A percentile compares a stretch with the other conserved stretches of the same genome.
These are phyloP conservation scores for Epistrophe grossulariae DNA, from an alignment of 2,888 invertebrate genomes.

Conservation along the genomic window DNA sequence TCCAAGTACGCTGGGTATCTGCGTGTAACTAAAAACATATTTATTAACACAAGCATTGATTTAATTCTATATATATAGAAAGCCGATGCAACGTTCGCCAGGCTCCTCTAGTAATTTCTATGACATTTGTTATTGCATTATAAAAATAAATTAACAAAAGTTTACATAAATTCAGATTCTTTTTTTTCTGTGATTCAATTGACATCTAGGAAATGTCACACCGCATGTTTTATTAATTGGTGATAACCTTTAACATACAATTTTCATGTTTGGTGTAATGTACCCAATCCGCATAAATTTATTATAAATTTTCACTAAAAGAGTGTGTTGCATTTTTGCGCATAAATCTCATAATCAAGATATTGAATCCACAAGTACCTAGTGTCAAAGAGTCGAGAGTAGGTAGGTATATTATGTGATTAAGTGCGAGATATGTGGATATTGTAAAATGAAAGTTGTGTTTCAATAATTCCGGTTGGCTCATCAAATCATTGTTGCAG, in stretches of 20 bases:
- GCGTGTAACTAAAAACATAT: too few relatives aligned
- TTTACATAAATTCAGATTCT: too few relatives aligned
- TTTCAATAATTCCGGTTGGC: slow-evolving; percentile 7
- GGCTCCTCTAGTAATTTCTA: too few relatives aligned
- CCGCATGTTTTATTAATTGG: slow-evolving; percentile 28
- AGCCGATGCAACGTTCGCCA: too few relatives aligned
- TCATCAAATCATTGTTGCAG: background rate
- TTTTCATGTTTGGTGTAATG: background rate
- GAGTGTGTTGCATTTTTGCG: slow-evolving; percentile 6
- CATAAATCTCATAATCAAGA: slow-evolving; percentile 25
- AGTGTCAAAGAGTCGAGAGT: background rate
- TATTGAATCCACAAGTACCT: slow-evolving; percentile 10
- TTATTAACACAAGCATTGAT: too few relatives aligned
- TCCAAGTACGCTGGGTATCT: too few relatives aligned
- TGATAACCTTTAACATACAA: slow-evolving; percentile 25
- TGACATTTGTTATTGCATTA: too few relatives aligned
- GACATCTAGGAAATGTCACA: slow-evolving; percentile 1
- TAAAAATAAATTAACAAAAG: too few relatives aligned
- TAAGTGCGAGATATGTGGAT: background rate
- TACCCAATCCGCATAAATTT: slow-evolving; percentile 10
- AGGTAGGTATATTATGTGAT: background rate
- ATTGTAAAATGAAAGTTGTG: slow-evolving; percentile 13
- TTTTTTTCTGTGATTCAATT: background rate
- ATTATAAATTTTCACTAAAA: background rate
- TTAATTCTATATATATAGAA: too few relatives aligned